Evolutionary conservation across 2,888 invertebrate species (phyloP).

Genomic region (Brachyopa scutellaris): DNA sequence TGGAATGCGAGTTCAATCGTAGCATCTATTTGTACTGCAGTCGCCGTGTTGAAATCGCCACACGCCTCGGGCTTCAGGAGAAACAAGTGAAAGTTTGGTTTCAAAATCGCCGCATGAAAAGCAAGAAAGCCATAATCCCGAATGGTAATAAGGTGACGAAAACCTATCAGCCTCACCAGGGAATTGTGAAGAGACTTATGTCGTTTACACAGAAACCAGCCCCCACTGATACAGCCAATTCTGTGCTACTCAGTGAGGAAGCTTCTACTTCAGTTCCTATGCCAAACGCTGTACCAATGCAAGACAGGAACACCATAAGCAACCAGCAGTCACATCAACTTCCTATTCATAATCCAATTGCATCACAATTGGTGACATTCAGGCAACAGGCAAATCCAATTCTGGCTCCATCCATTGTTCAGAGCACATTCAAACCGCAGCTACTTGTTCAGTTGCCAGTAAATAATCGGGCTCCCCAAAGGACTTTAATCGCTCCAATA

Average conservation of each 20-base stretch:
- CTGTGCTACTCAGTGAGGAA: too few relatives aligned
- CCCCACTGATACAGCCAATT: too few relatives aligned
- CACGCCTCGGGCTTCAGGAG: not conserved
- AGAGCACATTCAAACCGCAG: conserved; percentile 19
- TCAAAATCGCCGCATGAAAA: conserved; percentile 75
- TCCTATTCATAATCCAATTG: not conserved
- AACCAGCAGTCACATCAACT: not conserved
- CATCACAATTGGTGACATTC: not conserved
- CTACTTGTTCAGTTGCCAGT: not conserved
- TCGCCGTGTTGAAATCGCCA: conserved; percentile 11
- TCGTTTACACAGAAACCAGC: too few relatives aligned
- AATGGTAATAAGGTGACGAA: not conserved
- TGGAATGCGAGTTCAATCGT: not conserved
- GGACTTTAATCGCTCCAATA: too few relatives aligned
- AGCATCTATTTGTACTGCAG: not conserved
- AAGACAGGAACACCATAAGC: too few relatives aligned
- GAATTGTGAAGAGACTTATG: not conserved
- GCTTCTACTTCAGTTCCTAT: too few relatives aligned
- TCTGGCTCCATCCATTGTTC: too few relatives aligned
- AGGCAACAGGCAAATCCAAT: not conserved
- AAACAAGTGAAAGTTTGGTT: conserved; percentile 28
- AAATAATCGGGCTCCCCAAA: not conserved
- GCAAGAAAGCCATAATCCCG: conserved; percentile 82
- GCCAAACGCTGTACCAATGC: too few relatives aligned
- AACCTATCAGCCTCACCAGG: not conserved